A percentile compares a stretch with the other conserved stretches of the same genome.
Evolutionary conservation across 1,140 invertebrate species (phyloP).

Genomic region (Holotrichia oblita): DNA sequence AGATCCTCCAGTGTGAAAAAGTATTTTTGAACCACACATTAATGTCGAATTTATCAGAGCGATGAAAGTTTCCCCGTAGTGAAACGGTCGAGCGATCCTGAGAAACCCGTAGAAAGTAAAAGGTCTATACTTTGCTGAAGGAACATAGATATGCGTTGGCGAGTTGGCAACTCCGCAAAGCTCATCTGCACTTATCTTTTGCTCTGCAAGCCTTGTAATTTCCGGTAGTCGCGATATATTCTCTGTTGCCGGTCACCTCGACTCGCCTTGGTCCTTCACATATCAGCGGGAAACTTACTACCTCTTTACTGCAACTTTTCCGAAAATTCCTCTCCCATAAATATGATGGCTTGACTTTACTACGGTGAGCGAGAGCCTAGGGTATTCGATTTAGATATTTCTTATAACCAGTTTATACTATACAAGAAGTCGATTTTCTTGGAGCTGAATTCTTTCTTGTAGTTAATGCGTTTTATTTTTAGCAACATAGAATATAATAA

Average conservation of each 20-base stretch:
- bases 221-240: constrained; percentile 45
- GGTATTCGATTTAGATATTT: constrained; percentile 9
- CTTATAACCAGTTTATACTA: neutral
- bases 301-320: constrained; percentile 20
- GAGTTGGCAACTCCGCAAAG: constrained; percentile 17
- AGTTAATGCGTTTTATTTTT: neutral
- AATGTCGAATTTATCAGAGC: constrained; percentile 31
- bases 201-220: constrained; percentile 46
- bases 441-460: too few species aligned
- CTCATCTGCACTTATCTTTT: constrained; percentile 44
- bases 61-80: constrained; percentile 7
- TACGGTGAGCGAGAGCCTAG: neutral
- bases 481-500: too few species aligned
- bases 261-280: constrained; percentile 3
- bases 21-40: constrained; percentile 18
- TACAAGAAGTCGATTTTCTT: neutral
- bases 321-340: constrained; percentile 17
- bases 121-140: neutral
- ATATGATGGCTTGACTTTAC: constrained; percentile 1
- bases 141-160: neutral
- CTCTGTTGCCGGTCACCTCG: constrained; percentile 42
- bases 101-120: constrained; percentile 32
- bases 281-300: constrained; percentile 32
- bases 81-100: constrained; percentile 10
- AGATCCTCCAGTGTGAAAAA: neutral